Evolutionary conservation across 2,888 invertebrate genomes (phyloP), one percentile per base, ranked within the genome.

Genomic region (Heliconius hortense): DNA sequence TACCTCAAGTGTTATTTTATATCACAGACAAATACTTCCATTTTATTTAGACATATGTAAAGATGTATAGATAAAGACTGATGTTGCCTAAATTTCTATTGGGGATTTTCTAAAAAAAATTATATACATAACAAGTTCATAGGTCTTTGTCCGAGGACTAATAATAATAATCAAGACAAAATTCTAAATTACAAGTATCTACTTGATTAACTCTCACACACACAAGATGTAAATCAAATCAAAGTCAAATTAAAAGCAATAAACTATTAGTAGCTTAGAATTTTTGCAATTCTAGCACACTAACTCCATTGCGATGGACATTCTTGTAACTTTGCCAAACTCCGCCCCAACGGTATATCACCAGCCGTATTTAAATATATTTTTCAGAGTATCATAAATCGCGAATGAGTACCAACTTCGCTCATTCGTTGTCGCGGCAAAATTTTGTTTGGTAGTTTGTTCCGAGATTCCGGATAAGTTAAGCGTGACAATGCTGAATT

Each of bases 311-410:
- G 80, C 73, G 73, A 80, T 77, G 81, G 81, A 81, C 82, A 85
- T 79, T 78, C 76, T 82, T 83, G 84, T 85, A 84, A 83, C 83
- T 83, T 82, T 83, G 86, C 86, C 85, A 85, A 84, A 76, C 80
- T 79, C 82, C 82, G 77, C 83, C 82, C 82, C 79, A 74, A 77
- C 81, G 78, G 82, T 86, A 84, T 82, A 84, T 85, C 84, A 86
- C 81, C 80, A 81, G 81, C 81, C 83, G 82, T 83, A 85, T 85
- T 85, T 84, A 86, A 86, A 86, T 87, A 86, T 83, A 86, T 84
- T 84, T 84, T 85, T 86, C 84, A 84, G 80, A 79, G 82, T 81
- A 81, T 82, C 83, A 84, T 86, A 86, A 86, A 87, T 87, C 83
- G 84, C 80, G 83, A 83, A 84, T 84, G 84, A 84, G 81, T 79